Base-by-base conservation (phyloP, 2,888 invertebrate species). In the Gnatocerus cornutus region DNA sequence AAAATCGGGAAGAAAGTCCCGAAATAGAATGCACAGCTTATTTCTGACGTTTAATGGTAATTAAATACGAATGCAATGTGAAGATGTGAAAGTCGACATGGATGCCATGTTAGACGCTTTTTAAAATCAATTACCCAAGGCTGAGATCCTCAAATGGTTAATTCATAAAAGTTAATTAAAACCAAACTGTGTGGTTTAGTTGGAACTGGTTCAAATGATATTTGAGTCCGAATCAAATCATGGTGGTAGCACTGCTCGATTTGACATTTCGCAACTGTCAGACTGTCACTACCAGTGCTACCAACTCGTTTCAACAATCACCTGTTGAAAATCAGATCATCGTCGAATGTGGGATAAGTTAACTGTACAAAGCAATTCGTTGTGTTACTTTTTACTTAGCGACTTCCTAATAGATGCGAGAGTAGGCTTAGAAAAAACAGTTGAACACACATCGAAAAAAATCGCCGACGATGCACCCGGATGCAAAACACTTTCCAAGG, bases 331-430 rank as follows among this genome's bases (percentile, higher is more conserved):
- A 61, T 63, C 63, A 68, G 63, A 68, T 68, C 68, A 53, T 21
- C 46, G 39, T 21, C 48, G 67, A 69, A 69, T 69, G 69, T 69
- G 65, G 69, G 65, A 69, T 69, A 65, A 69, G 29, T 12, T 69
- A 69, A 69, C 69, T 69, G 69, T 69, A 65, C 56, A 29, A 30
- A 69, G 65, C 69, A 58, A 69, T 69, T 65, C 58, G 65, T 59
- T 69, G 69, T 69, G 69, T 69, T 64, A 65, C 64, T 69, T 69
- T 65, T 68, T 59, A 62, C 45, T 68, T 69, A 64, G 64, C 69
- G 59, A 64, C 56, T 64, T 69, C 64, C 65, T 68, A 56, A 66
- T 50, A 50, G 39, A 48, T 41, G 4, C 8, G 12, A 9, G 58
- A 67, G 46, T 37, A 27, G 10, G 48, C 16, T 48, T 55, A n/a